phyloP scores from a whole-genome alignment of 1,140 invertebrate species.

The Heliconius nattereri region DNA sequence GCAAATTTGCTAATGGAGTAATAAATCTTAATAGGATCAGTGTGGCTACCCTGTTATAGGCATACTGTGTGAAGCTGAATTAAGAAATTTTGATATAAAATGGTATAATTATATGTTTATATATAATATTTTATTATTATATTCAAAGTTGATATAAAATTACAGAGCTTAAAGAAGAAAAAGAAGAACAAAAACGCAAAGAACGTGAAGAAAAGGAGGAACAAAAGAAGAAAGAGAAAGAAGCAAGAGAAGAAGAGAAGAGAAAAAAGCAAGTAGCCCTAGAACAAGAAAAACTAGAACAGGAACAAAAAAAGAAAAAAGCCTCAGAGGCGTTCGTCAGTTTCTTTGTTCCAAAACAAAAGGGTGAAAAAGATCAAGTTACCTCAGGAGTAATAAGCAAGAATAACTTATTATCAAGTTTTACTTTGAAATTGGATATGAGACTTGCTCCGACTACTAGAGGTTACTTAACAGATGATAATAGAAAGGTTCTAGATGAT shows the following conservation, averaged over 20 bases:
- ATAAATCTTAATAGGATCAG: too few species aligned
- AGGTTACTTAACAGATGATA: conserved; percentile 74
- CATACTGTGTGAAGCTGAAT: too few species aligned
- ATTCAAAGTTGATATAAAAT: neutral
- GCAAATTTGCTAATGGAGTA: too few species aligned
- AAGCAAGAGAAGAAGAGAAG: conserved; percentile 84
- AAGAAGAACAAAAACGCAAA: conserved; percentile 79
- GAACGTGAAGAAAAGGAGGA: conserved; percentile 82
- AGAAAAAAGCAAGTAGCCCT: conserved; percentile 84
- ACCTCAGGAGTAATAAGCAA: conserved; percentile 53
- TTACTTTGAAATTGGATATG: conserved; percentile 92
- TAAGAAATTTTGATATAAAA: neutral
- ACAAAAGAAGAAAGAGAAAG: conserved; percentile 81
- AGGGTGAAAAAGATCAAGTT: conserved; percentile 69
- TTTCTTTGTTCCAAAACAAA: conserved; percentile 89
- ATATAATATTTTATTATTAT: too few species aligned
- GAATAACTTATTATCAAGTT: conserved; percentile 70
- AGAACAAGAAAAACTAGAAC: conserved; percentile 85
- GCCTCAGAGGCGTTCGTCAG: conserved; percentile 88
- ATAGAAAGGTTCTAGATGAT: conserved; percentile 81
- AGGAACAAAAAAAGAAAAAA: conserved; percentile 87
- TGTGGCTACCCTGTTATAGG: too few species aligned
- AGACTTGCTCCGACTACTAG: conserved; percentile 87
- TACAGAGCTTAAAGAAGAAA: conserved; percentile 68
- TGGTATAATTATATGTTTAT: too few species aligned